Evolutionary conservation across 92 coral and sea anemone species (phyloP), one percentile per base, ranked within the genome.

Genomic region (Galaxea fascicularis): DNA sequence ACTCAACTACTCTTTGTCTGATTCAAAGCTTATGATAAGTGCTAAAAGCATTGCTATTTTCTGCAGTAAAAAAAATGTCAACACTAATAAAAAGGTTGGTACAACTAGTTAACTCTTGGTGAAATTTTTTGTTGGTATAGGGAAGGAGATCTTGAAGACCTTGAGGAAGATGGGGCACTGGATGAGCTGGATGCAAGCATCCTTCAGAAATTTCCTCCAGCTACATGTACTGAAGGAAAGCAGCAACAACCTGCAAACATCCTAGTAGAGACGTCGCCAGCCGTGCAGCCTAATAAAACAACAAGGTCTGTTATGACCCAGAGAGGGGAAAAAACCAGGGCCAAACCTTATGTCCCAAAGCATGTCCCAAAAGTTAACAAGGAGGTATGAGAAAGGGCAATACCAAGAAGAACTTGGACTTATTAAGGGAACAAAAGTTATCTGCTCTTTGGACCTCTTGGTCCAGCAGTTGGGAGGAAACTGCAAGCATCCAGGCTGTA

Each of bases 331-430:
- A 28, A 5, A 17, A 44, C 41, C 3, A 26, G 27, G 3, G 0
- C 47, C 18, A 63, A 17, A 10, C 64, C 75, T 56, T 47, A 74
- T 24, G 64, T 79, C 0, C 84, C 75, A 7, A 79, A 79, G 28
- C 75, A 79, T 26, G 26, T 63, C 3, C 63, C 73, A 47, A 79
- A 63, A 65, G 73, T 65, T 79, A 10, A 5, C 65, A 0, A 65
- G 84, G 18, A 49, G 46, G 5, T 10, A 59, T 35, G 84, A 79
- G 20, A 75, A 79, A 65, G 4, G 4, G 1, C 84, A 70, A 54
- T 76, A 86, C 74, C 62, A 56, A 8, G 90, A 79, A 52, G 79
- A 86, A 74, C 76, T 86, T 76, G 81, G 73, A n/a, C 84, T 65
- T 22, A 79, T 71, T 39, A 85, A 85, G 52, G 80, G 84, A 18